phyloP scores from a whole-genome alignment of 2,888 invertebrate species.

The Brassicogethes aeneus region DNA sequence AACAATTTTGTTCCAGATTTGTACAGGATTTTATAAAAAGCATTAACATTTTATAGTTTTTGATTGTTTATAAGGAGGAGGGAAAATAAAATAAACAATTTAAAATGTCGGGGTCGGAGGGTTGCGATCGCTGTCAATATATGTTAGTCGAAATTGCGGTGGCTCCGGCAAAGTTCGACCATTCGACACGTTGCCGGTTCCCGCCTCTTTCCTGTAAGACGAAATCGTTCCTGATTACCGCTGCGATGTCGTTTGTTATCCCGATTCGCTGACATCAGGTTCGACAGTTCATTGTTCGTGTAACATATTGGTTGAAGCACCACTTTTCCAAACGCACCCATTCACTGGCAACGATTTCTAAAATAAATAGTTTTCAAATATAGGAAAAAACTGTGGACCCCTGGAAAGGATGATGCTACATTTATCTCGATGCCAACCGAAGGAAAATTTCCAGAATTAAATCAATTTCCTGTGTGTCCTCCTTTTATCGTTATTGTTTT shows the following conservation, averaged over 20 bases:
- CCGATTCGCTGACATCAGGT: conserved; percentile 41
- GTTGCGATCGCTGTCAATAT: not conserved
- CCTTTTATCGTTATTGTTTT: not conserved
- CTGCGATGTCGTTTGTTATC: conserved; percentile 38
- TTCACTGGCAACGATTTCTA: not conserved
- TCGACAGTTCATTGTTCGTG: conserved; percentile 41
- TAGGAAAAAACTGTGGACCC: not conserved
- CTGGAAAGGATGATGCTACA: not conserved
- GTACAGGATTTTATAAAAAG: too few species aligned
- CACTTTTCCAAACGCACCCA: not conserved
- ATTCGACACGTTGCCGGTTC: conserved; percentile 34
- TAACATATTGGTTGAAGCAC: conserved; percentile 35
- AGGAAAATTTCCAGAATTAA: not conserved
- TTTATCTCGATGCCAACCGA: not conserved
- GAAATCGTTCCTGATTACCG: conserved; percentile 40
- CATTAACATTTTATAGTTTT: too few species aligned
- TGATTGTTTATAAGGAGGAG: too few species aligned
- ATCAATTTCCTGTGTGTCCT: not conserved
- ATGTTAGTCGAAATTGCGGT: not conserved
- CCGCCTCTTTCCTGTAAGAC: conserved; percentile 43
- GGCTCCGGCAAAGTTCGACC: conserved; percentile 20
- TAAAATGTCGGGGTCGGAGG: too few species aligned
- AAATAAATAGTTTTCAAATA: not conserved
- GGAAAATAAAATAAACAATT: too few species aligned
- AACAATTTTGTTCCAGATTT: too few species aligned